phyloP scores from a whole-genome alignment of 2,113 vertebrate species.

The Gambusia affinis region DNA sequence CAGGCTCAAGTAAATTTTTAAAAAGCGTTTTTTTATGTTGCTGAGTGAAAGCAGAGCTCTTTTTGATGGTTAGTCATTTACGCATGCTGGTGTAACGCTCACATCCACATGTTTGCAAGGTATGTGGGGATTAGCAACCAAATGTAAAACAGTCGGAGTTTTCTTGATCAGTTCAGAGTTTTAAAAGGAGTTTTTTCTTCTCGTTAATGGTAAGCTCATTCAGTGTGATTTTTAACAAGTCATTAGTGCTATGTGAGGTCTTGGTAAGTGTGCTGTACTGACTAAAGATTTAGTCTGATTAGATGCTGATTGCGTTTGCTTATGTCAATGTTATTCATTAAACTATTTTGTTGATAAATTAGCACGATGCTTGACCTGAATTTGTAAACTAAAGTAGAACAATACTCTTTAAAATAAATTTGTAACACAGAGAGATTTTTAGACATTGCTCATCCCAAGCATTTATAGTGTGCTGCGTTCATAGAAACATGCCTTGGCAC shows the following conservation, averaged over 20 bases:
- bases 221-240: conserved; percentile 40
- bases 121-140: conserved; percentile 11
- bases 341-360: not conserved
- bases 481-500: not conserved
- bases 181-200: conserved; percentile 11
- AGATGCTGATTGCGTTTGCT: conserved; percentile 33
- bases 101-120: conserved; percentile 1
- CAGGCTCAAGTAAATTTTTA: conserved; percentile 20
- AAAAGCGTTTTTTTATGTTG: conserved; percentile 22
- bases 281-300: conserved; percentile 38
- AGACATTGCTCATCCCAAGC: not conserved
- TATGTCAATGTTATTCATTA: not conserved
- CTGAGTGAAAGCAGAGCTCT: conserved; percentile 32
- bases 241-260: conserved; percentile 20
- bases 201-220: conserved; percentile 25
- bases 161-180: conserved; percentile 2
- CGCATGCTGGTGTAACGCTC: conserved; percentile 25
- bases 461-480: not conserved
- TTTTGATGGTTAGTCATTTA: conserved; percentile 60
- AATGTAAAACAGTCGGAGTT: conserved; percentile 46
- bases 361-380: not conserved
- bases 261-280: conserved; percentile 5
- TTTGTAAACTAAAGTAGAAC: not conserved
- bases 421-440: conserved; percentile 11
- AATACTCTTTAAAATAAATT: conserved; percentile 5